Conservation (phyloP, 2,797 vertebrate genomes). For the Cossypha niveicapilla region DNA sequence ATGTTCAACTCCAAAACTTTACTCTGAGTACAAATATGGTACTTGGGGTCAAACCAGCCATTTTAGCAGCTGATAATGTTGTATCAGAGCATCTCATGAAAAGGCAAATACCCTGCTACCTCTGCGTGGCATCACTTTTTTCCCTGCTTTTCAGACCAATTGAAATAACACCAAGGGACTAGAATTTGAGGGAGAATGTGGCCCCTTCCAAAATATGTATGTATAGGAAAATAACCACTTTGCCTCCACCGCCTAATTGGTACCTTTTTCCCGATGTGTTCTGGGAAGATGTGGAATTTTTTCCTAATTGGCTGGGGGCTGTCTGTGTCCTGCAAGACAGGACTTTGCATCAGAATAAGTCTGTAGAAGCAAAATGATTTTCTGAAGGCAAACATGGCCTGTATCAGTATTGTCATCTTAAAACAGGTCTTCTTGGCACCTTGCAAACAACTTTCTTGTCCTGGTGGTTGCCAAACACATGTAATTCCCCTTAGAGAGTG, state of each 20-base stretch:
- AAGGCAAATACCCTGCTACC: neutral
- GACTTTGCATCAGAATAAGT: neutral
- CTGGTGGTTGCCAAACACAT: neutral
- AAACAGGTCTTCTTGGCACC: conserved; percentile 9
- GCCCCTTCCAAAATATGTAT: neutral
- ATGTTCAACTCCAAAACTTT: neutral
- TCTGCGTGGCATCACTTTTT: neutral
- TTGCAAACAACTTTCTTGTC: neutral
- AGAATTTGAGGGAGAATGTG: conserved; percentile 12
- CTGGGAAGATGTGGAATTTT: neutral
- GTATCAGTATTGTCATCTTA: neutral
- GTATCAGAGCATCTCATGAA: neutral
- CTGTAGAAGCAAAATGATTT: conserved; percentile 18
- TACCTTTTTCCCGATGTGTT: neutral
- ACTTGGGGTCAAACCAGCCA: neutral
- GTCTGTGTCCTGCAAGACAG: neutral
- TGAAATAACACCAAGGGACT: neutral
- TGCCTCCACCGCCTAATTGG: neutral
- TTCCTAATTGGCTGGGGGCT: neutral
- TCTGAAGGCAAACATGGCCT: conserved; percentile 11
- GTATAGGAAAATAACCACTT: neutral
- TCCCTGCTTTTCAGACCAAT: neutral
- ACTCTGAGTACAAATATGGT: neutral
- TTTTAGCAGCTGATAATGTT: neutral
- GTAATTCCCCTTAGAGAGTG: neutral